Percentiles rank a stretch among this genome's conserved stretches.
phyloP scores from a whole-genome alignment of 2,113 vertebrate species.

The Marmota monax region DNA sequence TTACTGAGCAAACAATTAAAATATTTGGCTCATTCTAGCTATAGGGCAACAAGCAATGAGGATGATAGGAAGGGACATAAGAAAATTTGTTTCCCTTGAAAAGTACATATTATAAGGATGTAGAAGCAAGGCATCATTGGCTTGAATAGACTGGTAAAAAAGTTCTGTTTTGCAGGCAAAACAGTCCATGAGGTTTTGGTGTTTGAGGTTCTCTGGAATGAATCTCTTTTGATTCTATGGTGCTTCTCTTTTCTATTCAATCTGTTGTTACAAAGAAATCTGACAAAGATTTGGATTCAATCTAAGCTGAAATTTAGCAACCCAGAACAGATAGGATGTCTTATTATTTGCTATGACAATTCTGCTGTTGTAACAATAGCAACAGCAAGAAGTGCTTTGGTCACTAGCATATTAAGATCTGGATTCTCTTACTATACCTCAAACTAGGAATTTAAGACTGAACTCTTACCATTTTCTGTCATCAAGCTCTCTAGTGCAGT shows the following conservation, averaged over 20 bases:
- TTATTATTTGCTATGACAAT: neutral
- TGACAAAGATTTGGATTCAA: conserved; percentile 12
- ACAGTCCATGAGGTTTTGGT: neutral
- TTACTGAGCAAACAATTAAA: neutral
- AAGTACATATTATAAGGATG: no score
- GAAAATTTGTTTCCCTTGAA: neutral
- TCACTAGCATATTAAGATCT: neutral
- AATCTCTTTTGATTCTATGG: neutral
- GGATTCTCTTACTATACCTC: neutral
- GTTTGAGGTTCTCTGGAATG: neutral
- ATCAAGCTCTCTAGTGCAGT: neutral
- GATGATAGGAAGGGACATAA: neutral
- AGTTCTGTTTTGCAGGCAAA: neutral
- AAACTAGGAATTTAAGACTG: neutral
- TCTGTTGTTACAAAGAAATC: neutral
- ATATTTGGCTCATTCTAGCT: neutral
- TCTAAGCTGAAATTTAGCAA: conserved; percentile 3
- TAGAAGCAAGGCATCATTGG: neutral
- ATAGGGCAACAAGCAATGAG: neutral
- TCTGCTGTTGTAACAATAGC: neutral
- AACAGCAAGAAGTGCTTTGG: neutral
- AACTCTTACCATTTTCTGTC: neutral
- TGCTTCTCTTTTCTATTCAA: neutral
- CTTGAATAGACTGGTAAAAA: neutral
- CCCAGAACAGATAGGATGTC: neutral